Evolutionary conservation across 2,797 vertebrate genomes (phyloP), one percentile per base, ranked within the genome.

Genomic region (Melanotaenia maccullochi): DNA sequence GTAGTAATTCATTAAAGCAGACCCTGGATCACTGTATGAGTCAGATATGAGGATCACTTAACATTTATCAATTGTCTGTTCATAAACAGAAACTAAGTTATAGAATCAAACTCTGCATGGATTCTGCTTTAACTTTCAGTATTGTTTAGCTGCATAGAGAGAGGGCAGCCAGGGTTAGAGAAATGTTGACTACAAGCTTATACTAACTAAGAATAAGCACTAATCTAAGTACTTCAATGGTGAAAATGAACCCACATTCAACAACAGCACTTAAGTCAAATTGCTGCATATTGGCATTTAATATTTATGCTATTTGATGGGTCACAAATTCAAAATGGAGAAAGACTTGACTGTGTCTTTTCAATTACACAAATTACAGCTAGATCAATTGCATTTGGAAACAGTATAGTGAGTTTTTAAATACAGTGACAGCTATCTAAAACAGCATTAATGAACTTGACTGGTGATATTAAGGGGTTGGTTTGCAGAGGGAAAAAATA

Each of bases 1-100:
- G 73, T 51, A 78, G 44, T 0, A 78, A 36, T 75, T 79, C 49
- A 36, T 60, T 44, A n/a, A 42, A 68, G 57, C 22, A 40, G 18
- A 3, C 4, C 28, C 3, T 1, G 9, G 3, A 1, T 28, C 6
- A 3, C 6, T 3, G 5, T 2, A 36, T 20, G 30, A 62, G 1
- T 60, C n/a, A 14, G 59, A n/a, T 3, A n/a, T 5, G 16, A 52
- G 13, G 4, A 11, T 8, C 51, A 13, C 1, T 42, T 16, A 9
- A 65, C 22, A 16, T 52, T 33, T 3, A 35, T 51, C 11, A 60
- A 54, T 28, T 24, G n/a, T 69, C 0, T 44, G 33, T 59, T 44
- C 18, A 1, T n/a, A 33, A 57, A 76, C 20, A 28, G 44, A 65
- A 38, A 60, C 14, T 13, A 12, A 16, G n/a, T 69, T 1, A 54